Base-by-base conservation (phyloP, 2,888 invertebrate species). In the Drosophila prostipennis region DNA sequence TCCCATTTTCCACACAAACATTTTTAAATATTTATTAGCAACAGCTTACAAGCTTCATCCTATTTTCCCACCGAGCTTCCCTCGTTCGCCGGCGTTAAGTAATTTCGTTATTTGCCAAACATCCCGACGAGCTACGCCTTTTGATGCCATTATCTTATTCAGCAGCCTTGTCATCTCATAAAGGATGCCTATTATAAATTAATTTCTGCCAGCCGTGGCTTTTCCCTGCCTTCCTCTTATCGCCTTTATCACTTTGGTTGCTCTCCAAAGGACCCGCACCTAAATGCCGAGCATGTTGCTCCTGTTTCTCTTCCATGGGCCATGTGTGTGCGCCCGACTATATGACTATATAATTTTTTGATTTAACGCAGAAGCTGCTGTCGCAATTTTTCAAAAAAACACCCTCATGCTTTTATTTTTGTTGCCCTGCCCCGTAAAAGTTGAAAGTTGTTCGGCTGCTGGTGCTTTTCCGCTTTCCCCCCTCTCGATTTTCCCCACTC, bases 91-190 rank as follows among this genome's bases (percentile, higher is more conserved):
- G 39, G 72, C 77, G 84, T 76, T 88, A 85, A 85, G 88, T 88
- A 88, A 85, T 86, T 88, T 83, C 70, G 80, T 87, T 83, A 88
- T 85, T 83, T 82, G 83, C 86, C 87, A 85, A 72, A 76, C 86
- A 72, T 72, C 76, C 34, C 34, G 34, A 34, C 53, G 49, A 43
- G 72, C 49, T 59, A 72, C 68, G 85, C 79, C 85, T 77, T 80
- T 87, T 87, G 88, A 85, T 85, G 85, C 87, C 88, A 88, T 85
- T 85, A 85, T 85, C 85, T 85, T 83, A 86, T 79, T 88, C 85
- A 79, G 85, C 88, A 78, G 80, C 84, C 85, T 88, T 85, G 85
- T 85, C 85, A 88, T 88, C 88, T 88, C 79, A 76, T 85, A 88
- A 85, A 85, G 85, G 85, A 85, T 88, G 88, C 85, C 88, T 85